Base-by-base conservation (phyloP, 2,113 vertebrate species). In the Rhodinocichla rosea region DNA sequence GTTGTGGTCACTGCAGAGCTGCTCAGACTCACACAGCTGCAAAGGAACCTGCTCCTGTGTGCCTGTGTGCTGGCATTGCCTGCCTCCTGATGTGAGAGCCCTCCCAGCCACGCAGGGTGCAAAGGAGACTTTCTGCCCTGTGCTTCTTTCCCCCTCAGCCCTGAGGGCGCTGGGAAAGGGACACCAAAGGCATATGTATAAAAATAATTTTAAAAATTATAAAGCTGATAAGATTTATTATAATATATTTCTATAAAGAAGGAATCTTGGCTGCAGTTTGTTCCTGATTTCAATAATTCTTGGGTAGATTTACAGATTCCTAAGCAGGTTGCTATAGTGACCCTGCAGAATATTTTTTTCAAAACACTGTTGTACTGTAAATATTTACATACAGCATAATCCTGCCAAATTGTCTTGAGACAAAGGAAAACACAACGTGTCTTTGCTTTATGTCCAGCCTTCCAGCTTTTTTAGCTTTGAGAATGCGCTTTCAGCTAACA, bases 291-390 rank as follows among this genome's bases (percentile, higher is more conserved):
- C 73, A 89, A 13, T 62, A 74, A 90, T 68, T 86, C 90, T 79
- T 85, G 83, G 50, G 35, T 39, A 87, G 76, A 95, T 84, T 94
- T 90, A 75, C 92, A 62, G 39, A 93, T 96, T 94, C 94, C 83
- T 90, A 65, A 87, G 90, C 77, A 95, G 86, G 94, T 97, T 97
- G 83, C 93, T 91, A 95, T 94, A 96, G 94, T 84, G 94, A 95
- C 27, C 37, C 83, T 85, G 74, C n/a, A 62, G 84, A 96, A 27
- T 84, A 95, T 87, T 96, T 94, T 94, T 92, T 87, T 87, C 86
- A 64, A 89, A 96, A 94, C 92, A 92, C 42, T 89, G 85, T 49
- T 94, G 89, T 80, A 96, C 68, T 92, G 89, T 95, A 96, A 97
- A 96, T 94, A 89, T 97, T 97, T 97, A 96, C 84, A 71, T 89